Evolutionary conservation across 2,888 invertebrate species (phyloP), one percentile per base, ranked within the genome.

Genomic region (Hololepta plana): DNA sequence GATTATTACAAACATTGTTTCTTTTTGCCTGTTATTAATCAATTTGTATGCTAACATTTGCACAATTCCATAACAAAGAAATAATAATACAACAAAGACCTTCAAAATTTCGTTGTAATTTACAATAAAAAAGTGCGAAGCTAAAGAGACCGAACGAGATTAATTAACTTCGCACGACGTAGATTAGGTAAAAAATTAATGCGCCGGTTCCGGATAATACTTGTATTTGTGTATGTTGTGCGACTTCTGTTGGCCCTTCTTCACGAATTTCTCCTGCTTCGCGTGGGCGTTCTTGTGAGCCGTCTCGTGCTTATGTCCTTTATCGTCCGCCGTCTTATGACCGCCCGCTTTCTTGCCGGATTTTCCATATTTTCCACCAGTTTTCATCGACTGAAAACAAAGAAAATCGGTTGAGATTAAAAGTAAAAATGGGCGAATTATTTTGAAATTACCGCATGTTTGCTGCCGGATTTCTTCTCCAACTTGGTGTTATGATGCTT

Each of bases 221-320:
- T 47, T 43, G 34, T 44, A 46, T 24, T 46, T 45, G 33, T 48
- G 47, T 23, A 47, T 48, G 8, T 46, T 45, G 21, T 36, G 35
- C 12, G 37, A 31, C 26, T 45, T 46, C 24, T 43, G 42, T 20
- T 41, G 39, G 11, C 41, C 40, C 27, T 49, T 51, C 34, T 51
- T 53, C 11, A 40, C 49, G 36, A 42, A 47, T 28, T 47, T 46
- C 21, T 40, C 38, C 11, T 44, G 43, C 26, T 47, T 46, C 12
- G 43, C 40, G 30, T 47, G 38, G 13, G 44, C 41, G 15, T 37
- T 42, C 27, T 49, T 43, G 7, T 37, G 36, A 2, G 42, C 42
- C 23, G 44, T 42, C 23, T 44, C 39, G 9, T 35, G 39, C 31
- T 46, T 43, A 35, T 51, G 45, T 2, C 44, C 46, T 30, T 49